Base-by-base conservation (phyloP, 2,888 invertebrate genomes). In the Oscheius myriophilus region DNA sequence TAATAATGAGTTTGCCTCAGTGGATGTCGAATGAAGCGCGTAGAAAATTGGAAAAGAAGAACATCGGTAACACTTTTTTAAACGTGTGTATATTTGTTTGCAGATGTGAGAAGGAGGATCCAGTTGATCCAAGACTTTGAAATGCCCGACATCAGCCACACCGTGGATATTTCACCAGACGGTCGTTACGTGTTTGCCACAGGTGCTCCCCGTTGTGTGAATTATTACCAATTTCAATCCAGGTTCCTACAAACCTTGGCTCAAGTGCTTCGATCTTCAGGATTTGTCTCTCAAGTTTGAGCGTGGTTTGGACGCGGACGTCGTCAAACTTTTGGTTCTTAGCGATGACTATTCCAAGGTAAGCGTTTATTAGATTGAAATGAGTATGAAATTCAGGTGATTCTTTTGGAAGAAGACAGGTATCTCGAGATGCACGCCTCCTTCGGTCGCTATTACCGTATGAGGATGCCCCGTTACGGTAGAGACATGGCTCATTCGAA, bases 81-180 rank as follows among this genome's bases (percentile, higher is more conserved):
- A n/a, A n/a, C n/a, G n/a, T n/a, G n/a, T n/a, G n/a, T n/a, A n/a
- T n/a, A n/a, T n/a, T n/a, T n/a, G n/a, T n/a, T n/a, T n/a, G n/a
- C n/a, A 90, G 96, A 95, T 87, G 90, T 96, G 57, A 90, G 95
- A 79, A 91, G 93, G 80, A 90, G 95, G 85, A 94, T 99, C 82
- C 94, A 97, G 88, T 91, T 98, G 51, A 93, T 99, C 78, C 98
- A 99, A 89, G 98, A 98, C 87, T 98, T 99, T 90, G 94, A 96
- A 82, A 98, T 98, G 98, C 80, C 98, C 33, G 94, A 92, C 58
- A 91, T 97, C 0, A 95, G 95, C 86, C 92, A 92, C 21, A 91
- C 91, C 62, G 90, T 99, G 26, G 90, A 91, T 84, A 90, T 94
- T 75, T 93, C 96, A 11, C 92, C 91, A 80, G 96, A 99, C 90